Evolutionary conservation across 2,888 invertebrate genomes (phyloP).

Genomic region (Melieria picta): DNA sequence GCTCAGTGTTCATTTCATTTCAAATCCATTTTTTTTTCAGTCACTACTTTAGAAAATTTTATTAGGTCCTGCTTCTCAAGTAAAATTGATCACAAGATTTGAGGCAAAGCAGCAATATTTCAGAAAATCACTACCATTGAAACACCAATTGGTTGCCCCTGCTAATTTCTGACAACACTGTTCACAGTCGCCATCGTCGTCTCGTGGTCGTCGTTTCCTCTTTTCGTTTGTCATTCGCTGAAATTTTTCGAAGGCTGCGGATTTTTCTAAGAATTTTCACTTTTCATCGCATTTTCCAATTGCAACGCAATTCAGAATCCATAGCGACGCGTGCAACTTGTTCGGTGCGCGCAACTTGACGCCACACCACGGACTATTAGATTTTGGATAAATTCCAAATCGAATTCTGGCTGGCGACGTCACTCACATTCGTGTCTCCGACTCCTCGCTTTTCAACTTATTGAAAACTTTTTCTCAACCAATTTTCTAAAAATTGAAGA

Average conservation of each 20-base stretch:
- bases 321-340: background rate
- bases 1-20: too few species aligned
- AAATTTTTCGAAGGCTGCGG: background rate
- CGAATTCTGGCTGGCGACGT: conserved; percentile 22
- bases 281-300: background rate
- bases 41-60: too few species aligned
- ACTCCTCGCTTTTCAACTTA: conserved; percentile 34
- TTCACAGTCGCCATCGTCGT: background rate
- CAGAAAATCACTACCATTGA: too few species aligned
- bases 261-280: conserved; percentile 3
- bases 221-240: conserved; percentile 14
- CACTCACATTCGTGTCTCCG: conserved; percentile 7
- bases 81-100: too few species aligned
- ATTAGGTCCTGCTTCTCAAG: too few species aligned
- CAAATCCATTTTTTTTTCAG: too few species aligned
- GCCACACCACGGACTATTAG: background rate
- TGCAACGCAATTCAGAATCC: background rate
- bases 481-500: conserved; percentile 22
- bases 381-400: conserved; percentile 1
- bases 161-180: too few species aligned
- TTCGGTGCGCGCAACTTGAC: background rate
- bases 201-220: conserved; percentile 2
- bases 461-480: conserved; percentile 30
- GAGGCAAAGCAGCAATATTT: too few species aligned
- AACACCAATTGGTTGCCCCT: too few species aligned